Evolutionary conservation across 2,797 vertebrate species (phyloP).

Genomic region (Rhincodon typus): DNA sequence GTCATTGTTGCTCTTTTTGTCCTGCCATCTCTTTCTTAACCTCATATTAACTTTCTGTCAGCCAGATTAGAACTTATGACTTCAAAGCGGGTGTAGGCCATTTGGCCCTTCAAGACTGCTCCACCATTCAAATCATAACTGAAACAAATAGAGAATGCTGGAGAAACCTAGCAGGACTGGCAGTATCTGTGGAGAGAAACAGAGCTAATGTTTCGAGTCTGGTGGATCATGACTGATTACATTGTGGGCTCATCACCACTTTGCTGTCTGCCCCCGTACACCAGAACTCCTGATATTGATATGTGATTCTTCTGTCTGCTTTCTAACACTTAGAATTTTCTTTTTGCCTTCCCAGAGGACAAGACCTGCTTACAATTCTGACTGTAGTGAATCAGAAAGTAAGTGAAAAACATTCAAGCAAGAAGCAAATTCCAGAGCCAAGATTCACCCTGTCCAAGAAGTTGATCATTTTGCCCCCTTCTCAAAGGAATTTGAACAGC

Average conservation of each 20-base stretch:
- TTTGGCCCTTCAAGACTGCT: no score
- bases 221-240: no score
- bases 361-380: neutral
- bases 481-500: neutral
- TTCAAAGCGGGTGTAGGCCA: no score
- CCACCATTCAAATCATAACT: no score
- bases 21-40: neutral
- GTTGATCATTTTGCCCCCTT: neutral
- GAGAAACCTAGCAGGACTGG: no score
- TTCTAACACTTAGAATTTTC: neutral
- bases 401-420: neutral
- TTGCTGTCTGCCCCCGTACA: no score
- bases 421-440: neutral
- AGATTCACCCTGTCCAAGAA: conserved; percentile 18
- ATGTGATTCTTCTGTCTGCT: neutral
- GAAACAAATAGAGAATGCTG: no score
- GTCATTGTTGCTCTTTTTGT: neutral
- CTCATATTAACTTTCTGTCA: no score
- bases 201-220: no score
- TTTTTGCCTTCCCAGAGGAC: neutral
- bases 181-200: no score
- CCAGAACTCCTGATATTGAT: neutral
- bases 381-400: conserved; percentile 25
- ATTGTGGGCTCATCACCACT: no score
- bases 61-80: no score